These are phyloP conservation scores for Venturia canescens DNA, from an alignment of 1,140 invertebrate genomes.

Conservation along the genomic window DNA sequence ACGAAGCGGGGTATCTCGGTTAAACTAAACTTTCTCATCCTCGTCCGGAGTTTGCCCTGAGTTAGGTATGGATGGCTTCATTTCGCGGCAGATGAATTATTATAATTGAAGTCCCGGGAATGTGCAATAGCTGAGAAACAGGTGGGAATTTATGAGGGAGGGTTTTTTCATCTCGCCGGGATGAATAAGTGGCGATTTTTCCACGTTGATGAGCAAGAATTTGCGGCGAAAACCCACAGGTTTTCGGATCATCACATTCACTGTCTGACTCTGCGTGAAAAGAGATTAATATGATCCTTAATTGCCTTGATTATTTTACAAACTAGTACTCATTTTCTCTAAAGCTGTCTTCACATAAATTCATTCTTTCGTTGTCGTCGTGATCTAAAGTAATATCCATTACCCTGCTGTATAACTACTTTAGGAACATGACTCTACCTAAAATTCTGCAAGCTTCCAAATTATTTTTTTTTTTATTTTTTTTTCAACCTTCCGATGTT, in stretches of 20 bases:
- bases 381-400: not conserved
- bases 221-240: not conserved
- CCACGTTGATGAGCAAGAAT: conserved; percentile 22
- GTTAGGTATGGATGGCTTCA: conserved; percentile 10
- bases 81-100: conserved; percentile 28
- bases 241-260: not conserved
- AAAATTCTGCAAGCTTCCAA: no score
- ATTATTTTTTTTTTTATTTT: no score
- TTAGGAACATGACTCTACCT: no score
- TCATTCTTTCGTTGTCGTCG: not conserved
- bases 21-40: conserved; percentile 31
- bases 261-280: not conserved
- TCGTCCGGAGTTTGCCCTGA: not conserved
- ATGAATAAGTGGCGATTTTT: not conserved
- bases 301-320: not conserved
- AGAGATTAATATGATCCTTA: conserved; percentile 1
- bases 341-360: not conserved
- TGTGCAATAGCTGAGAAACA: conserved; percentile 23
- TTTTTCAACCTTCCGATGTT: not conserved
- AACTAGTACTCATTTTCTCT: not conserved
- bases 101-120: conserved; percentile 41
- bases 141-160: conserved; percentile 31
- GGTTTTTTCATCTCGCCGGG: conserved; percentile 23
- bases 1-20: conserved; percentile 27
- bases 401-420: no score